Evolutionary conservation across 2,113 vertebrate genomes (phyloP).

Genomic region (Panurus biarmicus): DNA sequence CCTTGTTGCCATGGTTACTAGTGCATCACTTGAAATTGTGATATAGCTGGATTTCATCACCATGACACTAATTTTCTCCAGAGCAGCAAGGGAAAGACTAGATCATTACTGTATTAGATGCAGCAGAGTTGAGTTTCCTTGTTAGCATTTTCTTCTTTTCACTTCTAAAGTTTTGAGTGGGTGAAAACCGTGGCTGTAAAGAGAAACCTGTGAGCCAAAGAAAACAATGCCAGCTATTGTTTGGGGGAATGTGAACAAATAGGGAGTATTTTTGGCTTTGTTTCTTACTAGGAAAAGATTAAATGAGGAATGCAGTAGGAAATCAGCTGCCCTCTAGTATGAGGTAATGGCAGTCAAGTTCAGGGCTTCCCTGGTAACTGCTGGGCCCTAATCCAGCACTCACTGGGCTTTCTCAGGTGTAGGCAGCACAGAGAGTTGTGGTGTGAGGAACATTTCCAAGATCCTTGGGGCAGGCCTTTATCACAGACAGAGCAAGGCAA

Average conservation of each 20-base stretch:
- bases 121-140: background rate
- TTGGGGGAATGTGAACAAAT: background rate
- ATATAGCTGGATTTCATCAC: slow-evolving; percentile 31
- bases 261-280: background rate
- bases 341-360: background rate
- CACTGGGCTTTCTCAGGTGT: background rate
- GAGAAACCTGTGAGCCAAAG: background rate
- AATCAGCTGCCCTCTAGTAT: background rate
- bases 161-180: background rate
- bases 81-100: background rate
- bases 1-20: slow-evolving; percentile 29
- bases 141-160: background rate
- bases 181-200: background rate
- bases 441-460: background rate
- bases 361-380: background rate
- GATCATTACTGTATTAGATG: background rate
- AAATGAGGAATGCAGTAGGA: background rate
- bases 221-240: background rate
- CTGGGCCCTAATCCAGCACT: background rate
- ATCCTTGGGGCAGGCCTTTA: background rate
- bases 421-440: background rate
- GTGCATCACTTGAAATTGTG: slow-evolving; percentile 17
- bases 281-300: background rate
- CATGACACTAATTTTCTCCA: slow-evolving; percentile 32
- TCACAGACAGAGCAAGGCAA: background rate